Conservation (phyloP, 2,888 invertebrate genomes). For the Onthophagus sagittarius region DNA sequence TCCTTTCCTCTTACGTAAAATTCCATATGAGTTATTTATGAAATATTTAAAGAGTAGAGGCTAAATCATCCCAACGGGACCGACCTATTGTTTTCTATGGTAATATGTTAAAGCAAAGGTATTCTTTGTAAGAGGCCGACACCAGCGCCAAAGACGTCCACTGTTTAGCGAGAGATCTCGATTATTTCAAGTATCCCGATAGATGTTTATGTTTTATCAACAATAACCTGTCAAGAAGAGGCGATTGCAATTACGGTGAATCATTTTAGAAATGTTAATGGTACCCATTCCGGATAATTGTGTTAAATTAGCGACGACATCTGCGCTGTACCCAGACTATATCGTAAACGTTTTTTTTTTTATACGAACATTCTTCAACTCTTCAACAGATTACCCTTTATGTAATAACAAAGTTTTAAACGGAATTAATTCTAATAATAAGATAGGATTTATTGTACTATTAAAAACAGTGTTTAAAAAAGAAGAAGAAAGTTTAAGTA, state of each 20-base stretch:
- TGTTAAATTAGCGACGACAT: constrained; percentile 4
- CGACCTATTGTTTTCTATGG: constrained; percentile 31
- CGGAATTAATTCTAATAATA: neutral
- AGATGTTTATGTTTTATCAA: constrained; percentile 9
- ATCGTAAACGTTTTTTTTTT: neutral
- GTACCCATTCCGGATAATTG: constrained; percentile 1
- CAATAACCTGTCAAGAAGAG: constrained; percentile 9
- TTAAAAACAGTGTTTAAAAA: too few species aligned
- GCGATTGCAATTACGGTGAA: constrained; percentile 3
- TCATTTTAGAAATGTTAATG: constrained; percentile 5
- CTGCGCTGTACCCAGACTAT: neutral
- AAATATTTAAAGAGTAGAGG: constrained; percentile 23
- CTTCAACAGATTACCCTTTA: neutral
- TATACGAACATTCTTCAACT: neutral
- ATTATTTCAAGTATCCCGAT: constrained; percentile 2
- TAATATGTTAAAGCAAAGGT: constrained; percentile 19
- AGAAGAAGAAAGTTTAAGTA: too few species aligned
- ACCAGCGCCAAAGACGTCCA: constrained; percentile 3
- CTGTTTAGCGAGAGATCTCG: constrained; percentile 1
- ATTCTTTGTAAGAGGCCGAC: constrained; percentile 3
- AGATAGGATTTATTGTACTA: neutral
- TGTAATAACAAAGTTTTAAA: neutral
- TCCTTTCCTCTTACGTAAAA: constrained; percentile 21
- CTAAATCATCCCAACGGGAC: constrained; percentile 25
- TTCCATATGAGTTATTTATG: constrained; percentile 29